A percentile compares a stretch with the other conserved stretches of the same genome.
phyloP scores from a whole-genome alignment of 2,797 vertebrate species.

The Lemur catta region DNA sequence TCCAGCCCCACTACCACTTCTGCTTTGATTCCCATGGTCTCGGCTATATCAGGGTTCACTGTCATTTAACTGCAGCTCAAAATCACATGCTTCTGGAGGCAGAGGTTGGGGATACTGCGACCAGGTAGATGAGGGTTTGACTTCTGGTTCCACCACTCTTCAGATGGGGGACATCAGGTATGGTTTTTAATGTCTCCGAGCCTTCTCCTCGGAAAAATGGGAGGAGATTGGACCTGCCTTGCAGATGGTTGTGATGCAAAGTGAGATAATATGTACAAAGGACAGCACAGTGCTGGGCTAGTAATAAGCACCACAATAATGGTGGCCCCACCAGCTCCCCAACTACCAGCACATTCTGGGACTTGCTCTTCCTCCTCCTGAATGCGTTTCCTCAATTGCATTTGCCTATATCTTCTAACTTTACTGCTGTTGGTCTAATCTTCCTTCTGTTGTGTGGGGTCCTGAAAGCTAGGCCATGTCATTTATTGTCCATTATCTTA shows the following conservation, averaged over 20 bases:
- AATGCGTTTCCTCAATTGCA: background rate
- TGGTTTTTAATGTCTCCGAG: background rate
- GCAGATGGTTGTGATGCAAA: background rate
- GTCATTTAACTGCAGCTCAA: background rate
- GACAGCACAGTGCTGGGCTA: background rate
- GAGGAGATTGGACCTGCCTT: background rate
- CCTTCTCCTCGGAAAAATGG: background rate
- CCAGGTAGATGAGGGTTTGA: background rate
- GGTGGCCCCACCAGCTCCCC: background rate
- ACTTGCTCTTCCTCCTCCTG: background rate
- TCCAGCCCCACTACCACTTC: background rate
- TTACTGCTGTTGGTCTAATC: background rate
- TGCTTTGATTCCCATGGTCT: background rate
- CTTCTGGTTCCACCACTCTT: background rate
- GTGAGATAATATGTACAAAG: background rate
- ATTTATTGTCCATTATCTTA: background rate
- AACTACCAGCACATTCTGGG: background rate
- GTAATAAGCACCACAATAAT: background rate
- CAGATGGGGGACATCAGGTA: background rate
- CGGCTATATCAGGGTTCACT: background rate
- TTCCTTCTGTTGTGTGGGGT: background rate
- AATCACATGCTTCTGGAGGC: background rate
- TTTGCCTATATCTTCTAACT: background rate
- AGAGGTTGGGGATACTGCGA: background rate
- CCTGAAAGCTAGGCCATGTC: background rate